Base-by-base conservation (phyloP, 1,140 invertebrate species). In the Tetraneura akinire region DNA sequence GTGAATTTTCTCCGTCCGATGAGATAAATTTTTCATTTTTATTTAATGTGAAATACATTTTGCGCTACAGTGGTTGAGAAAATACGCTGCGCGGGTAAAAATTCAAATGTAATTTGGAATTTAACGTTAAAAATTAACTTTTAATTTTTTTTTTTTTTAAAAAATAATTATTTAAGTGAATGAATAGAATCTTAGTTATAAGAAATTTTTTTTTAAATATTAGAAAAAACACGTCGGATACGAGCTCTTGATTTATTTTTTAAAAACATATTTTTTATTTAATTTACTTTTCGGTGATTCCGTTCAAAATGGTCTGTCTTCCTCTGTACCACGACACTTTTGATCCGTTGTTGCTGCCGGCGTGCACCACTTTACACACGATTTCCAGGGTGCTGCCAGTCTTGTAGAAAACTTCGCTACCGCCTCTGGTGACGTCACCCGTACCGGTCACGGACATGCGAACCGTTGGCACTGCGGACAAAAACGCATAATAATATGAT, bases 361-460 rank as follows among this genome's bases (percentile, higher is more conserved):
- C 74, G 21, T 78, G 74, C 2, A 78, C n/a, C 1, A 78, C 53
- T 45, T 62, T 78, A 32, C 74, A 78, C 14, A 78, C 74, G 23
- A 78, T 78, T 18, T 78, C 74, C 16, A 78, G 14, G 10, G 74
- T 78, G 21, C 74, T 78, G 2, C 74, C 74, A 16, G 37, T 78
- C 16, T 78, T 78, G 37, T 26, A 78, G 21, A 78, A 78, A 11
- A 78, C 53, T 14, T 78, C 74, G 11, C 23, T 62, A 18, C 53
- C 55, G 4, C 53, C 74, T 78, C 55, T 29, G 37, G 74, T 78
- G 8, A 78, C 74, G 23, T 78, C 74, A 29, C 74, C 74, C 14
- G 74, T 78, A 42, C 74, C 74, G 21, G 74, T 78, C 3, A 78
- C 74, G 0, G 74, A 78, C 74, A 78, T 78, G 14, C 74, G 74